A percentile compares a stretch with the other conserved stretches of the same genome.
Evolutionary conservation across 2,797 vertebrate genomes (phyloP).

Genomic region (Tiaroga cobitis): DNA sequence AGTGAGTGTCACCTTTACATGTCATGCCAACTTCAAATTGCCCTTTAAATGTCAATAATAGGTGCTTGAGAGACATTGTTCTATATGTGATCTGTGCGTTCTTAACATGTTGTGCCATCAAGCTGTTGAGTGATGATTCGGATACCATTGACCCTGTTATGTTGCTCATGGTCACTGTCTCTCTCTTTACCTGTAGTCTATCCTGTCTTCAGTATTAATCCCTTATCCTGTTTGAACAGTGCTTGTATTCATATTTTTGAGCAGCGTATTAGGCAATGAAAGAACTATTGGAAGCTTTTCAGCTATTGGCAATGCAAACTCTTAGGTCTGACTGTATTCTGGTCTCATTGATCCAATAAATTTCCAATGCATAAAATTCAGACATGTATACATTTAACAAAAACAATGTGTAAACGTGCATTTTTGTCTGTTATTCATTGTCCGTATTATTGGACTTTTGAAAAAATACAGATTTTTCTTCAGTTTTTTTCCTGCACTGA

Average conservation of each 20-base stretch:
- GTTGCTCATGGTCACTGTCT: slow-evolving; percentile 15
- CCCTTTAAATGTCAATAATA: slow-evolving; percentile 27
- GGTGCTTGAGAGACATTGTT: slow-evolving; percentile 41
- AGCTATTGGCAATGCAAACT: not conserved
- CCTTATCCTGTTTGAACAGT: not conserved
- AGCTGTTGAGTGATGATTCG: slow-evolving; percentile 36
- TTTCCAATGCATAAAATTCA: not conserved
- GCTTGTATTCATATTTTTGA: slow-evolving; percentile 22
- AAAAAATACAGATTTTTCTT: too few species aligned
- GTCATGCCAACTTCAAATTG: not conserved
- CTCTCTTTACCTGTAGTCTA: slow-evolving; percentile 14
- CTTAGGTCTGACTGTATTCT: not conserved
- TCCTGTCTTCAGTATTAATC: slow-evolving; percentile 40
- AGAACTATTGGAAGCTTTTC: not conserved
- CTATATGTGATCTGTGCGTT: not conserved
- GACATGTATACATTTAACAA: too few species aligned
- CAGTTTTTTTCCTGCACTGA: not conserved
- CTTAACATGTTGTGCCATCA: not conserved
- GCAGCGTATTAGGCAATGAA: not conserved
- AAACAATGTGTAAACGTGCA: too few species aligned
- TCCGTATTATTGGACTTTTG: too few species aligned
- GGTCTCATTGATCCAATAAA: not conserved
- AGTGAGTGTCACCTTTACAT: slow-evolving; percentile 76
- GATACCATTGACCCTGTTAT: slow-evolving; percentile 1
- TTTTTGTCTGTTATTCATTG: too few species aligned